Percentiles rank a stretch among this genome's conserved stretches.
Evolutionary conservation across 2,797 vertebrate species (phyloP).

Genomic region (Calcarius lapponicus): DNA sequence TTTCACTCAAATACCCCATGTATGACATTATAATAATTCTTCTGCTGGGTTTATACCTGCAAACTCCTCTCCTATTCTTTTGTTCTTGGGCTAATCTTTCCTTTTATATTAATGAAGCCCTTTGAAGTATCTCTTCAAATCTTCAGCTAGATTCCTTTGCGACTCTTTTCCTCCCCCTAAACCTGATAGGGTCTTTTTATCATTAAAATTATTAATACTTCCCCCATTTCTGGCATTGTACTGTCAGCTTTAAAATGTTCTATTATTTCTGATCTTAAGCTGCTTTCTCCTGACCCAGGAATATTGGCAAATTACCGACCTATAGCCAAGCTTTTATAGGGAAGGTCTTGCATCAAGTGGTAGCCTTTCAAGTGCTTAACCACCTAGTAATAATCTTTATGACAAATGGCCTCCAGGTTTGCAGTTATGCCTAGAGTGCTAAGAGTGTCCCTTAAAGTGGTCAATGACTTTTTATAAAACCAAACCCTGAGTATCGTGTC

Average conservation of each 20-base stretch:
- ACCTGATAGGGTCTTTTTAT: conserved; percentile 36
- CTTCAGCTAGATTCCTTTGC: conserved; percentile 63
- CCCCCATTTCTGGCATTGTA: conserved; percentile 44
- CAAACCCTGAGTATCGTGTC: conserved; percentile 51
- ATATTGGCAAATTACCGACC: conserved; percentile 75
- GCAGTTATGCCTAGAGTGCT: conserved; percentile 56
- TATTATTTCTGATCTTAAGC: conserved; percentile 70
- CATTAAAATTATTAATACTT: conserved; percentile 68
- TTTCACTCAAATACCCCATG: neutral
- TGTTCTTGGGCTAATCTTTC: conserved; percentile 70
- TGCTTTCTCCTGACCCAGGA: conserved; percentile 70
- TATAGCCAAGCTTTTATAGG: conserved; percentile 74
- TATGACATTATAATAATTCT: conserved; percentile 49
- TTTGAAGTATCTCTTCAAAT: conserved; percentile 73
- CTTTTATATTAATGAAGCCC: conserved; percentile 70
- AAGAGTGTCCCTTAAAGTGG: conserved; percentile 54
- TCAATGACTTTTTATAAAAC: conserved; percentile 60
- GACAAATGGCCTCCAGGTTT: conserved; percentile 72
- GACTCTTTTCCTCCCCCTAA: neutral
- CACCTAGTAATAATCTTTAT: conserved; percentile 70
- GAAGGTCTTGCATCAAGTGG: conserved; percentile 76
- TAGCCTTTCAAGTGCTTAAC: conserved; percentile 76
- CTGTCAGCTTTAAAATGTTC: conserved; percentile 60
- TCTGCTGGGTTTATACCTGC: conserved; percentile 20
- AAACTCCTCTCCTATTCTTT: conserved; percentile 66